A percentile compares a stretch with the other conserved stretches of the same genome.
phyloP scores from a whole-genome alignment of 2,113 vertebrate genomes.

The Barnardius zonarius region DNA sequence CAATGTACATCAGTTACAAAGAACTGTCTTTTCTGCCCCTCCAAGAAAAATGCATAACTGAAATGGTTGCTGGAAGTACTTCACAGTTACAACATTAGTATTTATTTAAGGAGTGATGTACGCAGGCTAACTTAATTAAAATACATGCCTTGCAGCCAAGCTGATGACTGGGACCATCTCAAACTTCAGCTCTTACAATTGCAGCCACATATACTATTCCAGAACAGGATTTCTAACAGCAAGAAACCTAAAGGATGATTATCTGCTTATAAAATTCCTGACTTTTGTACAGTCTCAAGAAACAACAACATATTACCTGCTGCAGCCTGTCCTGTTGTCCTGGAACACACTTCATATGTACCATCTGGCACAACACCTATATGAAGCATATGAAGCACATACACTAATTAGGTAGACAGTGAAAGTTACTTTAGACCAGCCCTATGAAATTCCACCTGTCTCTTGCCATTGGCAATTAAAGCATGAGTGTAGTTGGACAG shows the following conservation, averaged over 20 bases:
- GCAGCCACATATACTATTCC: neutral
- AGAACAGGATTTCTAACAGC: neutral
- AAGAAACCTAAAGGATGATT: neutral
- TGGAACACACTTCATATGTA: constrained; percentile 97
- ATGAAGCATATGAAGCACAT: neutral
- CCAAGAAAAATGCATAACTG: neutral
- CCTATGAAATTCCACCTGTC: neutral
- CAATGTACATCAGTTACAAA: neutral
- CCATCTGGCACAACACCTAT: constrained; percentile 96
- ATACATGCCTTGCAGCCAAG: neutral
- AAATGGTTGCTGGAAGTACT: neutral
- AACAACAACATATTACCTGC: constrained; percentile 76
- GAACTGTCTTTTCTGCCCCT: neutral
- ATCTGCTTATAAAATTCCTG: neutral
- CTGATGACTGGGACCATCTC: neutral
- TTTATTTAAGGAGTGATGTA: neutral
- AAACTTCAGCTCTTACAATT: neutral
- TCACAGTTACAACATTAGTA: neutral
- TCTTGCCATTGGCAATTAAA: neutral
- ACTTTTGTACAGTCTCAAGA: neutral
- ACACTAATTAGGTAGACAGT: neutral
- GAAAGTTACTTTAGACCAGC: neutral
- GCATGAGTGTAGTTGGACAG: neutral
- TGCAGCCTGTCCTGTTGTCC: constrained; percentile 92
- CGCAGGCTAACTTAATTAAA: neutral